Evolutionary conservation across 2,113 vertebrate genomes (phyloP).

Genomic region (Acanthochromis polyacanthus): DNA sequence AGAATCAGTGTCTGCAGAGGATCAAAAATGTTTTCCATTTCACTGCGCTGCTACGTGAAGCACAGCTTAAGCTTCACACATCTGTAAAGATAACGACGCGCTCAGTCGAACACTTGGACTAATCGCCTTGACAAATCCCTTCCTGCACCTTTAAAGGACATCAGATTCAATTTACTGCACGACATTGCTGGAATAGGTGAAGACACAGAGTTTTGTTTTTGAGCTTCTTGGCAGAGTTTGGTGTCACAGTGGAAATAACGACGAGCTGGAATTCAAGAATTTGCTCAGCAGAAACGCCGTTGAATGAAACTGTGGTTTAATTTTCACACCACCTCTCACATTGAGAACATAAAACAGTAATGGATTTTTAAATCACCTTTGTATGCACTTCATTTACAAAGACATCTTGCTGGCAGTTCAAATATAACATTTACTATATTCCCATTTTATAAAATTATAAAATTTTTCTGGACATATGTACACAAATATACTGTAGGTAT

Average conservation of each 20-base stretch:
- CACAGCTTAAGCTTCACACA: background rate
- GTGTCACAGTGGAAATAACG: background rate
- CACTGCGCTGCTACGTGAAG: background rate
- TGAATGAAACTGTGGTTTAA: slow-evolving; percentile 60
- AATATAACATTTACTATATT: slow-evolving; percentile 73
- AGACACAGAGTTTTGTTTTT: background rate
- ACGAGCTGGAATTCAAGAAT: background rate
- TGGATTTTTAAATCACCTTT: slow-evolving; percentile 63
- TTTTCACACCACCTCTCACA: slow-evolving; percentile 73
- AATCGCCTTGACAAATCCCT: too few species aligned
- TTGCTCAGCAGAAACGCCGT: background rate
- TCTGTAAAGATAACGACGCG: too few species aligned
- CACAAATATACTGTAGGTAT: slow-evolving; percentile 73
- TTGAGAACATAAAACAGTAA: slow-evolving; percentile 64
- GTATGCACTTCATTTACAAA: slow-evolving; percentile 73
- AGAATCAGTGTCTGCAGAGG: too few species aligned
- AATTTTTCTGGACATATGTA: slow-evolving; percentile 76
- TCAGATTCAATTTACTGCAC: too few species aligned
- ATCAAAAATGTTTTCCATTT: background rate
- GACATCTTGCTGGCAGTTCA: slow-evolving; percentile 62
- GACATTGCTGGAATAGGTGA: background rate
- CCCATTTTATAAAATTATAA: slow-evolving; percentile 84
- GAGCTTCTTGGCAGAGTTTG: too few species aligned
- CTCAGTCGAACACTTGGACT: too few species aligned
- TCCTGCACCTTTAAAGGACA: too few species aligned